These are phyloP conservation scores for Arctocebus calabarensis DNA, from an alignment of 2,797 vertebrate species.

Conservation along the genomic window DNA sequence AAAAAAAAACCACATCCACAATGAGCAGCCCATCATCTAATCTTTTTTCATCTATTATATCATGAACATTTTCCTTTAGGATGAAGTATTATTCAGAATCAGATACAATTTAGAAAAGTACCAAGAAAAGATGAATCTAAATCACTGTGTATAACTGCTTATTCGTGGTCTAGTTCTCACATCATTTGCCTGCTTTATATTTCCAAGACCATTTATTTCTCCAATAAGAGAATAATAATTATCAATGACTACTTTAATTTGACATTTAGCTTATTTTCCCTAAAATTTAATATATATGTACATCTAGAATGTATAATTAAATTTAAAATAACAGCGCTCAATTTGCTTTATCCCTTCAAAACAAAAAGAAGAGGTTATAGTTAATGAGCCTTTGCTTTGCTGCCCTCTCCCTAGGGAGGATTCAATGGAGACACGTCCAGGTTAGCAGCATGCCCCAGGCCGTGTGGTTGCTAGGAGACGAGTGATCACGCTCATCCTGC, in stretches of 20 bases:
- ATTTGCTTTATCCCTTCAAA: slow-evolving; percentile 39
- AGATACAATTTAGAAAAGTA: slow-evolving; percentile 8
- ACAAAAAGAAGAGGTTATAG: not conserved
- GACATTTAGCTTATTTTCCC: not conserved
- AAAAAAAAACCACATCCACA: slow-evolving; percentile 42
- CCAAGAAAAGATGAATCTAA: slow-evolving; percentile 22
- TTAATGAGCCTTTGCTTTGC: not conserved
- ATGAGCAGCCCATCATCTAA: not conserved
- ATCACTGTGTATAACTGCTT: not conserved
- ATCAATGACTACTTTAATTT: slow-evolving; percentile 1
- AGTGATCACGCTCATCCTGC: not conserved
- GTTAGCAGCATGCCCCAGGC: not conserved
- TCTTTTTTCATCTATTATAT: slow-evolving; percentile 9
- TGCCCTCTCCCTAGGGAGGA: not conserved
- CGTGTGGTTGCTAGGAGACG: not conserved
- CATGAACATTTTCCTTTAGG: not conserved
- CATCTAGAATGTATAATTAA: not conserved
- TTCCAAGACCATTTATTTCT: slow-evolving; percentile 28
- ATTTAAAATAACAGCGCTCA: slow-evolving; percentile 7
- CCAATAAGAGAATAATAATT: slow-evolving; percentile 2
- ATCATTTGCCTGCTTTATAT: slow-evolving; percentile 16
- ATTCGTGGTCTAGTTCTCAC: not conserved
- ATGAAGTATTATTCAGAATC: slow-evolving; percentile 49
- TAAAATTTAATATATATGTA: not conserved
- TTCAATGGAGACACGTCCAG: not conserved